Base-by-base conservation (phyloP, 1,140 invertebrate species). In the Drosophila sturtevanti region DNA sequence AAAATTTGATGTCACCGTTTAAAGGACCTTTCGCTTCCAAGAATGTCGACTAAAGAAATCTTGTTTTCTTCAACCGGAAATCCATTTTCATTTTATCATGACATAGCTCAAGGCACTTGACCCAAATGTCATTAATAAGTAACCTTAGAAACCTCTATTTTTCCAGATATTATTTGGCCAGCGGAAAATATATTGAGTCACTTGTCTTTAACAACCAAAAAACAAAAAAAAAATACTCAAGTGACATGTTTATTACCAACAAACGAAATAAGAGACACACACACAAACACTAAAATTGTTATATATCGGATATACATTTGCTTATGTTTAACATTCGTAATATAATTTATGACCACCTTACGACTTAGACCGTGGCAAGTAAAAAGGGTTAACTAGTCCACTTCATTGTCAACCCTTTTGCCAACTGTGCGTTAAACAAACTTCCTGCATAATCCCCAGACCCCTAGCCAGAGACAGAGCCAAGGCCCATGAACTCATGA, bases 381-480 rank as follows among this genome's bases (percentile, higher is more conserved):
- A 61, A 74, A 75, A 75, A 72, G 72, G 72, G 75, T 75, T 75
- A 75, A 75, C 72, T 75, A 75, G 61, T 54, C n/a, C 41, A 48
- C 16, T 48, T 48, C 65, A 72, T 59, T 55, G 63, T 44, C 69
- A 59, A 44, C 41, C 41, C 14, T 56, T 41, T 68, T 70, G 62
- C 77, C 63, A 86, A 68, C 69, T 64, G 66, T 63, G 73, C 77
- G 61, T 80, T 85, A 85, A 72, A 77, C 72, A 81, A 86, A 86
- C 77, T 85, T 80, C 81, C 68, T 69, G 62, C 37, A 66, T 38
- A 72, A 68, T 64, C 41, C 41, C 41, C 41, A 31, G 27, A 31
- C 41, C 38, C 54, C 66, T 56, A 56, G 38, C 48, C 18, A 31
- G 9, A 1, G 10, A 4, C 18, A 7, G 18, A 27, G 38, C 34